A percentile compares a stretch with the other conserved stretches of the same genome.
These are phyloP conservation scores for Lepeophtheirus salmonis DNA, from an alignment of 1,140 invertebrate genomes.

Conservation along the genomic window DNA sequence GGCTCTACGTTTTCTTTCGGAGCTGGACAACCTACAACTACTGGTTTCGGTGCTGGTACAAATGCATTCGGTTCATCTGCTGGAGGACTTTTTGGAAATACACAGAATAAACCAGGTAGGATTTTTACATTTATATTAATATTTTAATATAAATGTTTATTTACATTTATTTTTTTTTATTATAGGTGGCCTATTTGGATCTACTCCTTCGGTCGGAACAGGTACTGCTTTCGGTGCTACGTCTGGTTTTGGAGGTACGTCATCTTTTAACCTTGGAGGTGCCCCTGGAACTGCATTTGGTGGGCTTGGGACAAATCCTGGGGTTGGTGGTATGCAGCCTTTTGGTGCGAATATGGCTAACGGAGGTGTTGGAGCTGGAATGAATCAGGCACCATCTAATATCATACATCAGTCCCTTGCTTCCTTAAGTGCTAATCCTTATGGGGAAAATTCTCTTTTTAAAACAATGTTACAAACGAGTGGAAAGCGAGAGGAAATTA, in stretches of 20 bases:
- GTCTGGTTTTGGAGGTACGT: background rate
- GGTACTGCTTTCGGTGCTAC: conserved; percentile 13
- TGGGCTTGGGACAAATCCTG: background rate
- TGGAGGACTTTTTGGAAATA: conserved; percentile 23
- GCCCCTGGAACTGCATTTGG: background rate
- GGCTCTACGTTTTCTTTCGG: conserved; percentile 23
- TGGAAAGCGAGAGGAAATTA: conserved; percentile 42
- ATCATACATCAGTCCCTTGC: background rate
- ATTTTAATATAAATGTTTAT: too few species aligned
- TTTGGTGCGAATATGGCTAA: background rate
- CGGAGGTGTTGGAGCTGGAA: background rate
- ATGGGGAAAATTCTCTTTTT: conserved; percentile 17
- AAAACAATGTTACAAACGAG: conserved; percentile 29
- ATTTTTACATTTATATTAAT: background rate
- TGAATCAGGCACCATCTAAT: background rate
- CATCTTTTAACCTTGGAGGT: background rate
- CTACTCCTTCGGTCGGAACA: background rate
- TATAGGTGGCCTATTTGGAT: background rate
- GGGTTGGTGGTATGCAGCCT: background rate
- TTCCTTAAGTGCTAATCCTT: conserved; percentile 5
- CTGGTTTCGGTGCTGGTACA: conserved; percentile 16
- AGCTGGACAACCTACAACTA: conserved; percentile 16
- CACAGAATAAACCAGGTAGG: background rate
- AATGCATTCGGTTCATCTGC: conserved; percentile 23
- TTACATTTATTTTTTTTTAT: conserved; percentile 2